These are phyloP conservation scores for Heliangelus exortis DNA, from an alignment of 2,797 vertebrate species.

Conservation along the genomic window DNA sequence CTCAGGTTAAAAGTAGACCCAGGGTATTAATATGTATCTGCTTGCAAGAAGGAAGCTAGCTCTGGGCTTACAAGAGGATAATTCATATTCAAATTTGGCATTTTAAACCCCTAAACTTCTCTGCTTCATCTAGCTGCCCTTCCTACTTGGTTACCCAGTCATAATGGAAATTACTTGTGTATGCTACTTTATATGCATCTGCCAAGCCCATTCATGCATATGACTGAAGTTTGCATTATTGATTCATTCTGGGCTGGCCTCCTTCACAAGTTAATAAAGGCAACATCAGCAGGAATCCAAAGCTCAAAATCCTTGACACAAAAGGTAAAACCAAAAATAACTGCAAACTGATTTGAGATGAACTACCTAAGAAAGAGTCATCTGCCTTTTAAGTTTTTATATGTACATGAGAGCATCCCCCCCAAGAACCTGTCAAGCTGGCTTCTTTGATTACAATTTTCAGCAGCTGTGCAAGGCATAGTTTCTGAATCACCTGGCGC, in stretches of 20 bases:
- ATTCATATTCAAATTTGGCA: not conserved
- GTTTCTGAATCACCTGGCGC: not conserved
- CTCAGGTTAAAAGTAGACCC: not conserved
- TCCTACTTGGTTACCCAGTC: not conserved
- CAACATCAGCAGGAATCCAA: not conserved
- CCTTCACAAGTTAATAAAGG: not conserved
- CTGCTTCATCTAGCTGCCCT: not conserved
- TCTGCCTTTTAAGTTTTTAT: not conserved
- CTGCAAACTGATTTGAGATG: not conserved
- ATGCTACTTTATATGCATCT: not conserved
- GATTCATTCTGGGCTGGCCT: not conserved
- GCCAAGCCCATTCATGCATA: not conserved
- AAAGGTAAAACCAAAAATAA: not conserved
- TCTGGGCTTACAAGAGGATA: not conserved
- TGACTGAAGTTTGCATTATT: not conserved
- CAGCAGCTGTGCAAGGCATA: not conserved
- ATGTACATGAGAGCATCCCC: not conserved
- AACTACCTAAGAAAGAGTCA: not conserved
- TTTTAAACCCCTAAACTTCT: not conserved
- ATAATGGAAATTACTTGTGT: not conserved
- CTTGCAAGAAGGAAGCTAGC: not conserved
- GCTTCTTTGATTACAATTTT: not conserved
- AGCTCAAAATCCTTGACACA: not conserved
- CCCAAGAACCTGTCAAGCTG: not conserved
- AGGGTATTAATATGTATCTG: not conserved